Evolutionary conservation across 2,888 invertebrate genomes (phyloP).

Genomic region (Eupithecia pulchellata): DNA sequence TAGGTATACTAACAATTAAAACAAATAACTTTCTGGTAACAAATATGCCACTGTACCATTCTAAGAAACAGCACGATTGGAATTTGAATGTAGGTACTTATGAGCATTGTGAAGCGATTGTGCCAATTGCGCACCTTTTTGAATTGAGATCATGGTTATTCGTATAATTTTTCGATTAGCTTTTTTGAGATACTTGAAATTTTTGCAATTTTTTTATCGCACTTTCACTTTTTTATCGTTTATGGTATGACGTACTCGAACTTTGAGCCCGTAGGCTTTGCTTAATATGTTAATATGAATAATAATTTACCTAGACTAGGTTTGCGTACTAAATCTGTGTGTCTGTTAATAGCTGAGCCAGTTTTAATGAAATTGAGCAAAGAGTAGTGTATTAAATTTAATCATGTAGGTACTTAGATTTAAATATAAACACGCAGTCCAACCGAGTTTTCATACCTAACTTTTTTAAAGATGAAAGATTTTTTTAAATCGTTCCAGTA

Average conservation of each 20-base stretch:
- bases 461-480: too few relatives aligned
- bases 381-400: too few relatives aligned
- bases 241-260: not conserved
- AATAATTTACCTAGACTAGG: too few relatives aligned
- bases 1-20: not conserved
- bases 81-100: not conserved
- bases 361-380: not conserved
- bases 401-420: not conserved
- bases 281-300: too few relatives aligned
- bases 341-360: not conserved
- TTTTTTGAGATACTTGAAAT: not conserved
- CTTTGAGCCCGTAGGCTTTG: not conserved
- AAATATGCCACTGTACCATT: not conserved
- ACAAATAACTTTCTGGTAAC: not conserved
- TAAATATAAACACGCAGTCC: too few relatives aligned
- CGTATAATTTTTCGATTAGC: not conserved
- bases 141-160: not conserved
- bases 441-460: too few relatives aligned
- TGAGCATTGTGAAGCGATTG: not conserved
- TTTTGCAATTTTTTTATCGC: not conserved
- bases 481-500: too few relatives aligned
- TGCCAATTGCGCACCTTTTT: not conserved
- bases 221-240: not conserved
- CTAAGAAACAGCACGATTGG: not conserved
- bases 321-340: too few relatives aligned